Base-by-base conservation (phyloP, 2,797 vertebrate genomes). In the Hirundo rustica region DNA sequence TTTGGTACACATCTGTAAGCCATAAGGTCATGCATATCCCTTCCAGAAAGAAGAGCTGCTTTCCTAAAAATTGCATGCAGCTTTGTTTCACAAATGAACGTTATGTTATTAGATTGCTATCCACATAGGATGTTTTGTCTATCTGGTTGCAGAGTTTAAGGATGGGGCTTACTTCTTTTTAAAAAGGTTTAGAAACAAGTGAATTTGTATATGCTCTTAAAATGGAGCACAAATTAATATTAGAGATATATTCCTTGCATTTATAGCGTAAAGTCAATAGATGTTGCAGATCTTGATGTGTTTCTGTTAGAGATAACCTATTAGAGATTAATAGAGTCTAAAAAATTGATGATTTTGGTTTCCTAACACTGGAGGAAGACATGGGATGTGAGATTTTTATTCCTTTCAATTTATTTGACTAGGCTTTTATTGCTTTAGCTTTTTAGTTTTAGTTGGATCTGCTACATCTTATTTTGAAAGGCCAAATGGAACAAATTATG, bases 1-100 rank as follows among this genome's bases (percentile, higher is more conserved):
- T 75, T 42, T 26, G 30, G 44, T 45, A 58, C 76, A 93, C 94
- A 95, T 96, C 85, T 95, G 88, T 38, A 79, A n/a, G 7, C 40
- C 25, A 91, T 94, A 32, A 62, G 70, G 54, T 84, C n/a, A 23
- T 55, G 57, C 18, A 23, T 30, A 71, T 44, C 53, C 61, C 66
- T 53, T 83, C 77, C 85, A 84, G 58, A 90, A 94, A 68, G 22
- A 67, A 73, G 13, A 85, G 55, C 32, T 89, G 30, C 36, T 86
- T 90, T 92, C 77, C 61, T 38, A 74, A 82, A 36, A 76, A 73
- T 26, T 4, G 7, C 10, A 51, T 21, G 8, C 34, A 32, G 13
- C n/a, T 72, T 5, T 14, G 25, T 47, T 68, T 64, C 45, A 53
- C 45, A 89, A 82, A 57, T 29, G 13, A 61, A 89, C 0, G 0